Base-by-base conservation (phyloP, 2,797 vertebrate genomes). In the Discoglossus pictus region DNA sequence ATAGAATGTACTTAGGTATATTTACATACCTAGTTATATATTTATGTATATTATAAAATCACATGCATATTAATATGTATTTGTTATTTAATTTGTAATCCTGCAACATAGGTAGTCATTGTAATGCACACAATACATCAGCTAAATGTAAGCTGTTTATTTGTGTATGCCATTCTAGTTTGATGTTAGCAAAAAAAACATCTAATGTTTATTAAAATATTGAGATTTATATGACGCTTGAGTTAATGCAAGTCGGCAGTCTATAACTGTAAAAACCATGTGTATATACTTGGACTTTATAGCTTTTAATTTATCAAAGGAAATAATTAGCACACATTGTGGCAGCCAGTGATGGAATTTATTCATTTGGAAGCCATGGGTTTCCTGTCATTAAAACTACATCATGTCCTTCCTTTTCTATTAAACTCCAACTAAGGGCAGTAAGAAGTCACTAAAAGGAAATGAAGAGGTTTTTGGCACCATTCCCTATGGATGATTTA, bases 381-480 rank as follows among this genome's bases (percentile, higher is more conserved):
- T 86, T 91, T 91, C 90, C 90, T 91, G 89, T 88, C 88, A 90
- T 91, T 91, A 91, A 91, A 91, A 86, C 88, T 84, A 83, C 86
- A 90, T 89, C 87, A 89, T 89, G 89, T 89, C 88, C 89, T 91
- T 90, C 87, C 88, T 89, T 86, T 88, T 88, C 90, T 89, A 90
- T 91, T 91, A 91, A 91, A 90, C 88, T 84, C 88, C 85, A 75
- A 82, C 85, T 79, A 77, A 89, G 86, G 84, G 88, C 87, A 91
- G 80, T 84, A 83, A 89, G 89, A 89, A 91, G 88, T 90, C 88
- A 90, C 86, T 87, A 84, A 88, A 87, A 91, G 86, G 90, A 90
- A 91, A 91, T 90, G 87, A 88, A 91, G 84, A 88, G 81, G 5
- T 79, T 85, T 87, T 85, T 89, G 87, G 87, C 86, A 86, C 75